Base-by-base conservation (phyloP, 2,113 vertebrate genomes). In the Brienomyrus longianalis region DNA sequence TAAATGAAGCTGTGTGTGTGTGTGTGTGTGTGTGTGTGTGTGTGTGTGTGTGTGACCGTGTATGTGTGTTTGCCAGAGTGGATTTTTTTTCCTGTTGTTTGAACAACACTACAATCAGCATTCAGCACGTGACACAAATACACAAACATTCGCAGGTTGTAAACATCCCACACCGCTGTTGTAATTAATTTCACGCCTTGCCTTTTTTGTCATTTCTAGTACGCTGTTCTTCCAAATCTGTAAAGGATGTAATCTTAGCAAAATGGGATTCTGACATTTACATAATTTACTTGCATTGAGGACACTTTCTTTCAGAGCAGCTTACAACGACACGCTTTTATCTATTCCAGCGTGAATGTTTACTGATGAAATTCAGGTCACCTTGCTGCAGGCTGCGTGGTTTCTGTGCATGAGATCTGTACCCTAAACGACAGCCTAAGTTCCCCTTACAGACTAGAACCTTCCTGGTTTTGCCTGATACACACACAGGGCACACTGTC, bases 311-410 rank as follows among this genome's bases (percentile, higher is more conserved):
- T 52, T 52, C 48, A 54, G 23, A 86, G 50, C 23, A 52, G 23
- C 19, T 52, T 52, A 54, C n/a, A 3, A 52, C 6, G 45, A 35
- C 52, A 5, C 5, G 50, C 50, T 52, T 50, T 54, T 54, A 86
- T 50, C 47, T 47, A 19, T 84, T 84, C 39, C 17, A 45, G 9
- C 83, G 43, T 48, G 83, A 45, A n/a, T 84, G 19, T 84, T 84
- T 84, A 84, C 83, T 84, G 43, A n/a, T 48, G 45, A 45, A 84
- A 84, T 48, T 48, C 43, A 84, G 83, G 83, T 84, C 23, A 84
- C 62, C 62, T 80, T 80, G 74, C 74, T 43, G 31, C 11, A 1
- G 74, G 74, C 74, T 43, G 35, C 31, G 10, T 43, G 5, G 35
- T 80, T 43, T 43, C 74, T 39, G 74, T 80, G 13, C 17, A 35